phyloP scores from a whole-genome alignment of 1,140 invertebrate genomes.

The Drosophila yakuba region DNA sequence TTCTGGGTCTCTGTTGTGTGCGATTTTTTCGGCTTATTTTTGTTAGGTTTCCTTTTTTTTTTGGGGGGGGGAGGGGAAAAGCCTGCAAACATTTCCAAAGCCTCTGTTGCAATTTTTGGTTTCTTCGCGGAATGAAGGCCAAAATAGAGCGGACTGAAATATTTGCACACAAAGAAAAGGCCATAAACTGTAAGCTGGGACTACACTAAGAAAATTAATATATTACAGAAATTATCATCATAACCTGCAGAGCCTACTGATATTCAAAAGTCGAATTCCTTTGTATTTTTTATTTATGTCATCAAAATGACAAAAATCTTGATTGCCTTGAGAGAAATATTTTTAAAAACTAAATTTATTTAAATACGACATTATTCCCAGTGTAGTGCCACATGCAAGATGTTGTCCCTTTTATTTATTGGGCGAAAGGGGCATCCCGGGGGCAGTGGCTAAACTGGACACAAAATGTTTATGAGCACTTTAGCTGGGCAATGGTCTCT shows the following conservation, averaged over 20 bases:
- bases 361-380: neutral
- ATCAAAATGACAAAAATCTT: no score
- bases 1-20: constrained; percentile 35
- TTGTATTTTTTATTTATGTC: no score
- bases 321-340: no score
- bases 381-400: constrained; percentile 8
- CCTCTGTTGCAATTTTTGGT: constrained; percentile 42
- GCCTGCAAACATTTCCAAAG: constrained; percentile 43
- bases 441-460: constrained; percentile 36
- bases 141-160: constrained; percentile 35
- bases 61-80: constrained; percentile 2
- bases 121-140: constrained; percentile 23
- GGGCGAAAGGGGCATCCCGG: neutral
- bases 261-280: no score
- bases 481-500: constrained; percentile 47
- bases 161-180: constrained; percentile 63
- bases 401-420: neutral
- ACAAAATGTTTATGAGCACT: constrained; percentile 78
- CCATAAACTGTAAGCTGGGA: constrained; percentile 46
- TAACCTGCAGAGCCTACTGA: no score
- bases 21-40: neutral
- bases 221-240: no score
- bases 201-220: neutral
- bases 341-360: no score
- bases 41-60: constrained; percentile 10